phyloP scores from a whole-genome alignment of 2,113 vertebrate genomes.

The Grammomys dolichurus region DNA sequence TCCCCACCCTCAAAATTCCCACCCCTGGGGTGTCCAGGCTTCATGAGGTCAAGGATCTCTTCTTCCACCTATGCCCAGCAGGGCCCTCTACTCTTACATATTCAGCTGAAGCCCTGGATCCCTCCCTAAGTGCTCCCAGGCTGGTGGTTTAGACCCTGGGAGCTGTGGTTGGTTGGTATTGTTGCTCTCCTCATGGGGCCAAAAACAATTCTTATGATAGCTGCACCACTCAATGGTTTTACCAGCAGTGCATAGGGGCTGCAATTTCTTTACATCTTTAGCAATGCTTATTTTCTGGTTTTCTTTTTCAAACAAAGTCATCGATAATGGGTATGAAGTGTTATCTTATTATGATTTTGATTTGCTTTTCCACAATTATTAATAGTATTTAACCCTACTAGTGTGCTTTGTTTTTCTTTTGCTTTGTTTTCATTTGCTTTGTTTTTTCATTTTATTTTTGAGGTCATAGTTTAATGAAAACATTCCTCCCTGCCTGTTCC shows the following conservation, averaged over 20 bases:
- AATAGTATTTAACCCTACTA: neutral
- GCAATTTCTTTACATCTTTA: neutral
- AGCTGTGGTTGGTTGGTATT: too few relatives aligned
- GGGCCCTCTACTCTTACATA: too few relatives aligned
- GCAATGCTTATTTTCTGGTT: neutral
- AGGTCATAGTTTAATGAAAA: neutral
- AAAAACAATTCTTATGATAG: neutral
- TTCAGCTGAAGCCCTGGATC: too few relatives aligned
- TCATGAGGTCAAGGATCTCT: too few relatives aligned
- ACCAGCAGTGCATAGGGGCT: neutral
- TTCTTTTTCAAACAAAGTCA: neutral
- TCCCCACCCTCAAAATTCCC: too few relatives aligned
- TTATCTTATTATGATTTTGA: constrained; percentile 5
- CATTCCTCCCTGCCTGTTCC: neutral
- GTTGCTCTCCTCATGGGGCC: too few relatives aligned
- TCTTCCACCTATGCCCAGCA: too few relatives aligned
- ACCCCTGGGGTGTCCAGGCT: too few relatives aligned
- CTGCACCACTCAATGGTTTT: neutral
- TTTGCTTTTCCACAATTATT: neutral
- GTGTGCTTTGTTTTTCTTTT: neutral
- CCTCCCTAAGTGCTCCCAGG: too few relatives aligned
- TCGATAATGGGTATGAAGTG: neutral
- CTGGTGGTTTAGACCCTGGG: too few relatives aligned
- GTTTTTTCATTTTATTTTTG: neutral
- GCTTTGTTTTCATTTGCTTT: neutral